A percentile compares a stretch with the other conserved stretches of the same genome.
These are phyloP conservation scores for Ooceraea biroi DNA, from an alignment of 1,140 invertebrate genomes.

Conservation along the genomic window DNA sequence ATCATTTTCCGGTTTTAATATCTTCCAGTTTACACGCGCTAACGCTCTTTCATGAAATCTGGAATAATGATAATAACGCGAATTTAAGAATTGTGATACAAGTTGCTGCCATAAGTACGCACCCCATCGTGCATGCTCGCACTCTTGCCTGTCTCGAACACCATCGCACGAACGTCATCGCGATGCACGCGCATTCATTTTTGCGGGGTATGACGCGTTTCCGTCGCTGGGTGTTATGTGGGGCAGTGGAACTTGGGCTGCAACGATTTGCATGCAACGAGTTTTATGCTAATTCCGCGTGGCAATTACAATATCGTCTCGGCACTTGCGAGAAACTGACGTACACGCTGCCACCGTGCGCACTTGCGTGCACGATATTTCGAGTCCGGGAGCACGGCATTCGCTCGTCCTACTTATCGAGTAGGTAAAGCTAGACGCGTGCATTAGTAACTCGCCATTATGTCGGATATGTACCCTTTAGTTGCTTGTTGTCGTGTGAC, in stretches of 20 bases:
- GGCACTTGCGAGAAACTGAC: constrained; percentile 43
- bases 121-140: neutral
- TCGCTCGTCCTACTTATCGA: neutral
- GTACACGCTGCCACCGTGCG: neutral
- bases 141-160: neutral
- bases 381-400: constrained; percentile 12
- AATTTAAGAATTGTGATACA: neutral
- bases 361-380: constrained; percentile 39
- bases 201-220: neutral
- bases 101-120: neutral
- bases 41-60: too few relatives aligned
- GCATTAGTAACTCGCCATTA: too few relatives aligned
- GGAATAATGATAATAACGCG: neutral
- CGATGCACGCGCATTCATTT: neutral
- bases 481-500: neutral
- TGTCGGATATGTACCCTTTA: neutral
- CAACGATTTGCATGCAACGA: constrained; percentile 53
- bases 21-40: too few relatives aligned
- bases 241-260: constrained; percentile 20
- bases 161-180: neutral
- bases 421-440: too few relatives aligned
- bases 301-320: constrained; percentile 63
- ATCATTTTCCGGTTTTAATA: too few relatives aligned
- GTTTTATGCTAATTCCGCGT: constrained; percentile 63
- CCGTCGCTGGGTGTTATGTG: constrained; percentile 22